Percentiles rank a stretch among this genome's conserved stretches.
Conservation (phyloP, 2,888 invertebrate species). For the Daptonema setosum region DNA sequence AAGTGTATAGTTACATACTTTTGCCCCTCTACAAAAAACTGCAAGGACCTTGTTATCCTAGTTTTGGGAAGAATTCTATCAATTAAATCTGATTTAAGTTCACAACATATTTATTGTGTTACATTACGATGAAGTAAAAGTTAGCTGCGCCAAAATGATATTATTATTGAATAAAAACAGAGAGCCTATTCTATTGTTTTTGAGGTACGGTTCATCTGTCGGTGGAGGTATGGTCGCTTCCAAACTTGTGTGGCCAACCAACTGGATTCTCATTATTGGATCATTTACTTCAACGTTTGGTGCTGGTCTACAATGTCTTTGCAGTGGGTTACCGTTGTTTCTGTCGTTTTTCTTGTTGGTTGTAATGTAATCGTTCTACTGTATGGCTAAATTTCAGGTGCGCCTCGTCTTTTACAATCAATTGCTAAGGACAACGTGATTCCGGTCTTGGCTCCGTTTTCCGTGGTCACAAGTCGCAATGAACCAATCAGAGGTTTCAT, state of each 20-base stretch:
- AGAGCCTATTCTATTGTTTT: too few species aligned
- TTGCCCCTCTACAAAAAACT: too few species aligned
- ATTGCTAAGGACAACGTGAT: constrained; percentile 94
- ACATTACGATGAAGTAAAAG: too few species aligned
- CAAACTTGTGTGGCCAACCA: constrained; percentile 92
- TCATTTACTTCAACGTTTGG: constrained; percentile 92
- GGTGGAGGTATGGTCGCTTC: constrained; percentile 85
- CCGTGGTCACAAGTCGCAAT: constrained; percentile 71
- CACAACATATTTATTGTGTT: too few species aligned
- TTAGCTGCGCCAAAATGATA: too few species aligned
- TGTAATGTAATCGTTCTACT: background rate
- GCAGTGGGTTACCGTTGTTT: constrained; percentile 15
- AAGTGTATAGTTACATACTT: too few species aligned
- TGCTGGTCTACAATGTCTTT: constrained; percentile 80
- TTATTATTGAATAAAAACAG: too few species aligned
- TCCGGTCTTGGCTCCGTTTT: constrained; percentile 76
- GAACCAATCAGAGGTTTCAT: constrained; percentile 92
- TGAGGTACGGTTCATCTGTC: constrained; percentile 82
- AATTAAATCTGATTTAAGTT: too few species aligned
- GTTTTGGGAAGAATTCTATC: too few species aligned
- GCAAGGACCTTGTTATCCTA: too few species aligned
- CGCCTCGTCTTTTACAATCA: constrained; percentile 50
- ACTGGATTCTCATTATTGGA: constrained; percentile 91
- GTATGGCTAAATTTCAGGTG: constrained; percentile 27
- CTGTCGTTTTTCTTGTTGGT: background rate